phyloP scores from a whole-genome alignment of 2,797 vertebrate species.

The Clarias platycephalus region DNA sequence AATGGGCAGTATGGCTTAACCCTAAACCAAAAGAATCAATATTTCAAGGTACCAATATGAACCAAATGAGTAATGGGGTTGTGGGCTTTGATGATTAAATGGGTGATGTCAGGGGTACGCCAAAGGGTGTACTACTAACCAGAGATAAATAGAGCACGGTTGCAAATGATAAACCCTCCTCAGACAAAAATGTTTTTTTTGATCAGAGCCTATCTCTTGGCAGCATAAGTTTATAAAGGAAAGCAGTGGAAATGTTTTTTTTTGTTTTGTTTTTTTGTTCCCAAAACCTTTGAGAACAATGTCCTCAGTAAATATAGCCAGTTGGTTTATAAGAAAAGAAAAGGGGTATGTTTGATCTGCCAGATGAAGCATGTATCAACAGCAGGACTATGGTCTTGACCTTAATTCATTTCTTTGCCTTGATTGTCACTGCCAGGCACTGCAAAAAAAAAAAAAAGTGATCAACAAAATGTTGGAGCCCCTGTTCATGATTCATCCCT shows the following conservation, averaged over 20 bases:
- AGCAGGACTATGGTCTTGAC: background rate
- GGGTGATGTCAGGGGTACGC: constrained; percentile 39
- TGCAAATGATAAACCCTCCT: constrained; percentile 38
- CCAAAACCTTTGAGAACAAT: background rate
- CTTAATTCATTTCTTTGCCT: background rate
- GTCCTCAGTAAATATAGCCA: background rate
- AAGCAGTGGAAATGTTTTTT: constrained; percentile 5
- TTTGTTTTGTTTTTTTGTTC: background rate
- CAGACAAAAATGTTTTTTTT: constrained; percentile 16
- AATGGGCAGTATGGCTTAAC: background rate
- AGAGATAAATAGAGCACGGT: constrained; percentile 47
- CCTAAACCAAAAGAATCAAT: background rate
- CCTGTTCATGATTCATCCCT: background rate
- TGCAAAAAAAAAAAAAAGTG: background rate
- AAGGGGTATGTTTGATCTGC: background rate
- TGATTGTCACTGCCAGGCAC: background rate
- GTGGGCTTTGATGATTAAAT: constrained; percentile 49
- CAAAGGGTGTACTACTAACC: constrained; percentile 36
- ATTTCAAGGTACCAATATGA: background rate
- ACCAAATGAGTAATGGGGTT: constrained; percentile 21
- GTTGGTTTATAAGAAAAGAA: background rate
- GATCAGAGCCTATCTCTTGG: constrained; percentile 17
- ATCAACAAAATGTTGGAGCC: background rate
- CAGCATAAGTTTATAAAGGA: constrained; percentile 10
- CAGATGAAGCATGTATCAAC: background rate